These are phyloP conservation scores for Eupeodes latifasciatus DNA, from an alignment of 2,888 invertebrate genomes.

Conservation along the genomic window DNA sequence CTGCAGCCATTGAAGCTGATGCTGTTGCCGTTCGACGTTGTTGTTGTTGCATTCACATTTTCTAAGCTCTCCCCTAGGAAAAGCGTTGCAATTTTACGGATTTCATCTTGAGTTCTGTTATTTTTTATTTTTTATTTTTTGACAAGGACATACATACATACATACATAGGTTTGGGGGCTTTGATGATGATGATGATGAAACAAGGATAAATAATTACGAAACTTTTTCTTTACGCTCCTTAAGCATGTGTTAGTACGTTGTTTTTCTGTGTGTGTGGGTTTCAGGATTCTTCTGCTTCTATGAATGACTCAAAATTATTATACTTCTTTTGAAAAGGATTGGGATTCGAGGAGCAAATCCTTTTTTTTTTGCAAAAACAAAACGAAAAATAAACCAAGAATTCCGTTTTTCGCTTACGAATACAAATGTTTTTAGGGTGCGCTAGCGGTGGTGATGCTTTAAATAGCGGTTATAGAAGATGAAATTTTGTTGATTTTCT, in stretches of 20 bases:
- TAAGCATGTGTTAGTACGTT: neutral
- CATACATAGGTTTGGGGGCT: neutral
- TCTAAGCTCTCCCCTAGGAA: conserved; percentile 66
- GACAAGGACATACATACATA: conserved; percentile 5
- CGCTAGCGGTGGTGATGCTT: neutral
- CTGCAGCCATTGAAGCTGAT: neutral
- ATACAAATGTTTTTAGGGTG: conserved; percentile 15
- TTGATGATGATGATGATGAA: conserved; percentile 58
- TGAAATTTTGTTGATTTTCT: conserved; percentile 64
- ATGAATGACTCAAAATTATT: conserved; percentile 74
- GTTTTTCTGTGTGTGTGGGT: conserved; percentile 19
- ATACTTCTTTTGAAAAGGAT: conserved; percentile 72
- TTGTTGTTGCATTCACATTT: conserved; percentile 7
- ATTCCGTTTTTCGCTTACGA: conserved; percentile 55
- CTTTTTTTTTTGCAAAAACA: conserved; percentile 50
- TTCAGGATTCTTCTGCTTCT: conserved; percentile 38
- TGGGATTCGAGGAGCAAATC: conserved; percentile 61
- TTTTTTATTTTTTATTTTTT: conserved; percentile 2
- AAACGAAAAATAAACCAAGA: conserved; percentile 68
- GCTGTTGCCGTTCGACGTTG: neutral
- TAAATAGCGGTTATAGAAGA: neutral
- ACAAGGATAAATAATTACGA: conserved; percentile 76
- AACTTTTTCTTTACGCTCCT: conserved; percentile 61
- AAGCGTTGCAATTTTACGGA: conserved; percentile 44
- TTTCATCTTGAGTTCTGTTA: conserved; percentile 47